Evolutionary conservation across 2,113 vertebrate species (phyloP).

Genomic region (Callocephalon fimbriatum): DNA sequence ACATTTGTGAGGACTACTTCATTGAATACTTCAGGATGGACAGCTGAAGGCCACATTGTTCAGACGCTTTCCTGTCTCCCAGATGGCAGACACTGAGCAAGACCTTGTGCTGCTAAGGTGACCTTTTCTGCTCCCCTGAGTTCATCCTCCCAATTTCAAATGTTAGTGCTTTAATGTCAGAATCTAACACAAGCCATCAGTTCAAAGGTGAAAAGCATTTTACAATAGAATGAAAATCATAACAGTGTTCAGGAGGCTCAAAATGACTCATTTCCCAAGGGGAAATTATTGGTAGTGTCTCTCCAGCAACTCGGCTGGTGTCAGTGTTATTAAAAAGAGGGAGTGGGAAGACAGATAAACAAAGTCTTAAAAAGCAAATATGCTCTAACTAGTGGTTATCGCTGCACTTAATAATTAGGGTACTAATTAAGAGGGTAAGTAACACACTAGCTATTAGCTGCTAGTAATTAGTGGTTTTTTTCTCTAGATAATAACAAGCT

Average conservation of each 20-base stretch:
- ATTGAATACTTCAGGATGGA: accelerated
- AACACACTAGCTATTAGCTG: conserved; percentile 48
- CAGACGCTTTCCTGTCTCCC: neutral
- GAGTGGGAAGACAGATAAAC: conserved; percentile 52
- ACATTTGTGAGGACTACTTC: accelerated
- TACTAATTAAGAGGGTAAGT: conserved; percentile 60
- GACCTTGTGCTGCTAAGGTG: neutral
- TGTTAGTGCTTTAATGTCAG: neutral
- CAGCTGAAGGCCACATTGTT: accelerated
- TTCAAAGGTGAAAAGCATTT: conserved; percentile 59
- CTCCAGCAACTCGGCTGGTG: neutral
- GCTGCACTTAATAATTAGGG: conserved; percentile 51
- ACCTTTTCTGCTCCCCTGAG: neutral
- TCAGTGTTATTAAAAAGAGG: conserved; percentile 35
- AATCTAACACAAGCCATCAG: neutral
- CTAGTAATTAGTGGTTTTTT: conserved; percentile 52
- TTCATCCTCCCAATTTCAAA: neutral
- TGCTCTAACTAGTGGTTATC: conserved; percentile 53
- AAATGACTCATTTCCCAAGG: conserved; percentile 21
- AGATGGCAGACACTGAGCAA: neutral
- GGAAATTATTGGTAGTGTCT: conserved; percentile 23
- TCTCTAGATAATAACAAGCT: conserved; percentile 43
- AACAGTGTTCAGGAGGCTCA: neutral
- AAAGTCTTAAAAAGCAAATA: conserved; percentile 56
- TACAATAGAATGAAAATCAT: conserved; percentile 24